Conservation (phyloP, 92 coral and sea anemone genomes). For the Blastomussa wellsi region DNA sequence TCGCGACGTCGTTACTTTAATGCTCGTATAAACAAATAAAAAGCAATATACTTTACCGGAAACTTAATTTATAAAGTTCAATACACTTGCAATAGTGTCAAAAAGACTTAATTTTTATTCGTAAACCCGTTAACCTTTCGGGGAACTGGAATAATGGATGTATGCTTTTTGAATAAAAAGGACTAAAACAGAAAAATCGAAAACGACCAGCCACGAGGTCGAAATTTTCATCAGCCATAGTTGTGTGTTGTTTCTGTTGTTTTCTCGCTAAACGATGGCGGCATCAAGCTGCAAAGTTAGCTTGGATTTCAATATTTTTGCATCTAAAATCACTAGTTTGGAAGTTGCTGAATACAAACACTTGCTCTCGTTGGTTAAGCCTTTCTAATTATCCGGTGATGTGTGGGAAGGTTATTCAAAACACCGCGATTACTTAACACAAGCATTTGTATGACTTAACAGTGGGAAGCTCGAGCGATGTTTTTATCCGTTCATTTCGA, state of each 20-base stretch:
- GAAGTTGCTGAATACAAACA: neutral
- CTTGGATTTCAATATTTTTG: neutral
- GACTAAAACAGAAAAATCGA: neutral
- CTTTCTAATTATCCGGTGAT: neutral
- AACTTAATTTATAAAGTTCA: neutral
- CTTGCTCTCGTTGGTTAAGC: neutral
- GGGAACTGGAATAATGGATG: neutral
- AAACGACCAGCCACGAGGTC: neutral
- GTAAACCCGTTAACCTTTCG: neutral
- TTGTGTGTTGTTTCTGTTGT: neutral
- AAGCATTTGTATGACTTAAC: neutral
- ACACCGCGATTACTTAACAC: neutral
- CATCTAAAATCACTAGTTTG: slow-evolving; percentile 15
- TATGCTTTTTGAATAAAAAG: neutral
- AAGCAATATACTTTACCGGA: neutral
- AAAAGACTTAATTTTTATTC: neutral
- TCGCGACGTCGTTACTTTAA: neutral
- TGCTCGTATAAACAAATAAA: neutral
- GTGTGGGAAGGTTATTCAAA: neutral
- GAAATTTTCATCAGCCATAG: neutral
- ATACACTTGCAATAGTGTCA: neutral
- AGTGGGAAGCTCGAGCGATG: neutral
- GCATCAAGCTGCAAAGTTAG: no score
- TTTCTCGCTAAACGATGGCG: neutral
- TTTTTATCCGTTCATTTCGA: neutral